These are phyloP conservation scores for Apostichopus californicus DNA, from an alignment of 35 echinoderm and acorn worm species.

Conservation along the genomic window DNA sequence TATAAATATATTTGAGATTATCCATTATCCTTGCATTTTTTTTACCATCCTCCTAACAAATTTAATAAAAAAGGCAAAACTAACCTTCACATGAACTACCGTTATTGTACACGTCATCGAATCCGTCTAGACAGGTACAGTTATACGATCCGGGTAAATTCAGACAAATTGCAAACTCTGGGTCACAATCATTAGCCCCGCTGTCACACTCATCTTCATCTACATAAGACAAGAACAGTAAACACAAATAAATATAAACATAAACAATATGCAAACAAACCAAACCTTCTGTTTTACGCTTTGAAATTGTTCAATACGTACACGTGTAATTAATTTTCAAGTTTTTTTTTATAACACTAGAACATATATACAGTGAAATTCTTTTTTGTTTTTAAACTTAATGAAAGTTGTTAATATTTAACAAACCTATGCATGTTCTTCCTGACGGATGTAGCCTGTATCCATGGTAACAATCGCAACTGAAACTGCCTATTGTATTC, in stretches of 20 bases:
- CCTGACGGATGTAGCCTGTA: slow-evolving; percentile 19
- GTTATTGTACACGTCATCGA: slow-evolving; percentile 19
- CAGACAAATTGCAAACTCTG: slow-evolving; percentile 12
- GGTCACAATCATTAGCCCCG: slow-evolving; percentile 25
- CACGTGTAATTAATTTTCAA: too few species aligned
- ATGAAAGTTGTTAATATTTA: too few species aligned
- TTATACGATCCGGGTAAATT: slow-evolving; percentile 18
- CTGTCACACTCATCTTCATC: slow-evolving; percentile 54
- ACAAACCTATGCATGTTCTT: slow-evolving; percentile 55
- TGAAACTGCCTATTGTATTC: slow-evolving; percentile 53
- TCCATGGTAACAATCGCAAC: slow-evolving; percentile 42
- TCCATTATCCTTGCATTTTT: too few species aligned
- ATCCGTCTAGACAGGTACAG: slow-evolving; percentile 47
- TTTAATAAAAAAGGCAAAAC: background rate
- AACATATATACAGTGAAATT: background rate
- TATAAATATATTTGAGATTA: too few species aligned
- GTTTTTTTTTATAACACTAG: too few species aligned
- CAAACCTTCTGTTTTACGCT: background rate
- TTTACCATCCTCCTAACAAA: too few species aligned
- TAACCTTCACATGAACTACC: slow-evolving; percentile 48
- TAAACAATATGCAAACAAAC: background rate
- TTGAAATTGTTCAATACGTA: too few species aligned
- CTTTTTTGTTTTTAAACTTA: background rate
- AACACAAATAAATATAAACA: background rate
- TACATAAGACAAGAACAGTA: background rate